phyloP scores from a whole-genome alignment of 1,140 invertebrate genomes.

The Tyrophagus putrescentiae region DNA sequence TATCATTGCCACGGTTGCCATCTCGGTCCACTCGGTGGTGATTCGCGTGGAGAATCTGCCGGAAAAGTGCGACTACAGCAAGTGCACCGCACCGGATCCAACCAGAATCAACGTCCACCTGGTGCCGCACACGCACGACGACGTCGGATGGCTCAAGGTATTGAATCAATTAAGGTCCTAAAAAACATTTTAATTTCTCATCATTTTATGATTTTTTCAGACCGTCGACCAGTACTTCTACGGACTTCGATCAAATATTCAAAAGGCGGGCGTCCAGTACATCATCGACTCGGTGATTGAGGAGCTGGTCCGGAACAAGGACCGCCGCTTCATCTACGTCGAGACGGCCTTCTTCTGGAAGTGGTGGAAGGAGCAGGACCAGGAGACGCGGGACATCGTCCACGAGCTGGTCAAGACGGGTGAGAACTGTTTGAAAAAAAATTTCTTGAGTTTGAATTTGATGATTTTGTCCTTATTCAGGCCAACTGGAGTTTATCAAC shows the following conservation, averaged over 20 bases:
- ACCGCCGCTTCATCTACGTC: constrained; percentile 46
- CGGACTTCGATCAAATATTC: constrained; percentile 3
- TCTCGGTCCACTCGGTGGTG: background rate
- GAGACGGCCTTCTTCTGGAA: constrained; percentile 75
- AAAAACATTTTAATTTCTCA: too few relatives aligned
- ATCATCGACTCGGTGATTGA: constrained; percentile 75
- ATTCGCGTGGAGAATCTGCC: constrained; percentile 7
- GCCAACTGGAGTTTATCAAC: constrained; percentile 82
- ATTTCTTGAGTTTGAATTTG: background rate
- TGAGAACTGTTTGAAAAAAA: constrained; percentile 32
- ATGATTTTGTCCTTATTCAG: constrained; percentile 30
- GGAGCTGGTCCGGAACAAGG: constrained; percentile 54
- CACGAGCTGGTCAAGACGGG: constrained; percentile 39
- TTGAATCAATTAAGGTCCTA: too few relatives aligned
- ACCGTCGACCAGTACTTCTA: constrained; percentile 39
- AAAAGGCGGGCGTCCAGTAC: constrained; percentile 56
- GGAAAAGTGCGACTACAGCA: constrained; percentile 34
- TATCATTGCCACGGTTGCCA: too few relatives aligned
- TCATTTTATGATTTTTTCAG: too few relatives aligned
- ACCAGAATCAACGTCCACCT: constrained; percentile 63
- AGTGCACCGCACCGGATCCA: constrained; percentile 40
- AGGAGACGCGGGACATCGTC: constrained; percentile 39
- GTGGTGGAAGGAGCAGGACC: constrained; percentile 68
- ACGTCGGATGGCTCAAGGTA: constrained; percentile 66
- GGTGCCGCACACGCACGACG: constrained; percentile 42